A percentile compares a stretch with the other conserved stretches of the same genome.
These are phyloP conservation scores for Halichondria panicea DNA, from an alignment of 37 sponge, comb jelly and placozoan species.

Conservation along the genomic window DNA sequence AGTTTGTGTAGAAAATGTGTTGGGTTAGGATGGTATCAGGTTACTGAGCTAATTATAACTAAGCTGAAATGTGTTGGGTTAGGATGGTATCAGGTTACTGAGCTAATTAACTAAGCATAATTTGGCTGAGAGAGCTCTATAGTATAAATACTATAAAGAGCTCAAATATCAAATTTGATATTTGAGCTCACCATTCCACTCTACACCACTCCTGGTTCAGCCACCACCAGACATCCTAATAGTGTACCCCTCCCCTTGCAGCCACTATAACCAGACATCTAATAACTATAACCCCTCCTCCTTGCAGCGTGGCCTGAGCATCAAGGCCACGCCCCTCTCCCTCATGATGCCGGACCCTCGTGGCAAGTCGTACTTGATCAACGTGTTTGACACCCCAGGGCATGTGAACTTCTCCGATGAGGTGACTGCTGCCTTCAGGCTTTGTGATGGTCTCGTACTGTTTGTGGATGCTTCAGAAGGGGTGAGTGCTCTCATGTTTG, in stretches of 20 bases:
- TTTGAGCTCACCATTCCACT: no score
- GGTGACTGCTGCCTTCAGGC: slow-evolving; percentile 86
- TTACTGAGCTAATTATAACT: no score
- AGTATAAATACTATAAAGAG: no score
- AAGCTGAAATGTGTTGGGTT: background rate
- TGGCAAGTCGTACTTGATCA: slow-evolving; percentile 90
- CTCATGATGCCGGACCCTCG: slow-evolving; percentile 79
- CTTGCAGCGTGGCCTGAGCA: slow-evolving; percentile 82
- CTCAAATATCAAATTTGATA: no score
- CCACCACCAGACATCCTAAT: no score
- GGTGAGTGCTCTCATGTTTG: slow-evolving; percentile 33
- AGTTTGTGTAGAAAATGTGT: background rate
- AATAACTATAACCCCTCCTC: background rate
- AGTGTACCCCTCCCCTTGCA: no score
- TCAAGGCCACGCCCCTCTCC: slow-evolving; percentile 86
- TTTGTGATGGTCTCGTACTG: slow-evolving; percentile 95
- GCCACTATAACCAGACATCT: no score
- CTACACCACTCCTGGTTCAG: no score
- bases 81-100: no score
- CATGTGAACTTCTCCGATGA: slow-evolving; percentile 99
- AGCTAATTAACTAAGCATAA: no score
- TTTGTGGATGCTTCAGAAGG: slow-evolving; percentile 98
- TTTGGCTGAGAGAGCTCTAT: background rate
- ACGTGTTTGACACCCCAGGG: slow-evolving; percentile 95
- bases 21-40: no score